Conservation (phyloP, 2,888 invertebrate species). For the Cecidostiba fungosa region DNA sequence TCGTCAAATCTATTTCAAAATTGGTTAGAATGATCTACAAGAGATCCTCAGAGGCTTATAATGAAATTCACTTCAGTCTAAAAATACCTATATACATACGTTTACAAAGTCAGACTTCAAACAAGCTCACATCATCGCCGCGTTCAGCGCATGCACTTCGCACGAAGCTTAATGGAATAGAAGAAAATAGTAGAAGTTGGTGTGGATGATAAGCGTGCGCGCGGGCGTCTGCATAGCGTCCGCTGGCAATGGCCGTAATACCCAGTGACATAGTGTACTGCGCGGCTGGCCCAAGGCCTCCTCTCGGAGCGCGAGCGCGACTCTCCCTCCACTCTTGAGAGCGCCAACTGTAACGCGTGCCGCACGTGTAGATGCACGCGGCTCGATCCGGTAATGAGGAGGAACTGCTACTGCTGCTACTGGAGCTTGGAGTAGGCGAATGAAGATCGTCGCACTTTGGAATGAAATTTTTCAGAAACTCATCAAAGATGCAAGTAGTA, state of each 20-base stretch:
- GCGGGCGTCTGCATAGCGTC: constrained; percentile 51
- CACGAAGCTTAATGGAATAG: background rate
- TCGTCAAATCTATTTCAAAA: too few relatives aligned
- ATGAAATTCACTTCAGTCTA: background rate
- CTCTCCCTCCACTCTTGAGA: background rate
- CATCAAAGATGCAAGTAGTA: background rate
- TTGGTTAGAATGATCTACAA: background rate
- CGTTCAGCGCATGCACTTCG: background rate
- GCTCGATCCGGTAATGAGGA: background rate
- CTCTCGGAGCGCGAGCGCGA: background rate
- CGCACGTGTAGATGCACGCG: constrained; percentile 41
- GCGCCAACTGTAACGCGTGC: constrained; percentile 38
- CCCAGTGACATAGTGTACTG: constrained; percentile 63
- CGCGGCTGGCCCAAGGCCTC: constrained; percentile 45
- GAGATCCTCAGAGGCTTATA: background rate
- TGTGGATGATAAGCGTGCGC: background rate
- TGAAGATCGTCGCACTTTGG: background rate
- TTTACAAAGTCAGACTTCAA: background rate
- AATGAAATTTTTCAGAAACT: too few relatives aligned
- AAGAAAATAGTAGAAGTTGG: background rate
- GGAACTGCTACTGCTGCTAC: background rate
- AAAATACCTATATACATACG: background rate
- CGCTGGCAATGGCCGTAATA: constrained; percentile 66
- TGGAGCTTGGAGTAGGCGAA: background rate
- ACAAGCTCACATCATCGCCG: background rate